These are phyloP conservation scores for Alauda arvensis DNA, from an alignment of 2,797 vertebrate species.

Conservation along the genomic window DNA sequence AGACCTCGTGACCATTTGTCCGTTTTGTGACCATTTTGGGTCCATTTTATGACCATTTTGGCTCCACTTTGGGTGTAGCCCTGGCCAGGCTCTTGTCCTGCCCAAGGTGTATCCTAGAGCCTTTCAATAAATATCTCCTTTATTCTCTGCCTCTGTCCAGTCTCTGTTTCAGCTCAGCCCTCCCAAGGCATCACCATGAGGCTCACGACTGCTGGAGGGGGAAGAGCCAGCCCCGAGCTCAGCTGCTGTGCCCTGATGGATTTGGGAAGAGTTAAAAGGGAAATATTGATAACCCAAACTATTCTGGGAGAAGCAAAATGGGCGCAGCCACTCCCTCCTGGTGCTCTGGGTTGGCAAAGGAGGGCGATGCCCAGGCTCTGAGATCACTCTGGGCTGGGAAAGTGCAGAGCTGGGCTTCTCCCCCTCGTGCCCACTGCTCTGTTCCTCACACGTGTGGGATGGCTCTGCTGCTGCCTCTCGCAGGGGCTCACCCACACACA, in stretches of 20 bases:
- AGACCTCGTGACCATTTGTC: no score
- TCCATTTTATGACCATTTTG: no score
- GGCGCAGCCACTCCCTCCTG: accelerated
- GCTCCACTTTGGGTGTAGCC: no score
- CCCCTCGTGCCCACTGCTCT: background rate
- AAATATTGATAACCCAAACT: background rate
- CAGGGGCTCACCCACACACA: background rate
- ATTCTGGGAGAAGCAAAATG: background rate
- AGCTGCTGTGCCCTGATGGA: background rate
- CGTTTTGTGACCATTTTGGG: no score
- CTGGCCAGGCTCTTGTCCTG: no score
- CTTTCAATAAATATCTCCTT: no score
- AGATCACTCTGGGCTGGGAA: background rate
- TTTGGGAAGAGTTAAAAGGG: background rate
- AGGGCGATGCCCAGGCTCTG: background rate
- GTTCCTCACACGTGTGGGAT: background rate
- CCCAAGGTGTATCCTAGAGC: no score
- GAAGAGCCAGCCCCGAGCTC: background rate
- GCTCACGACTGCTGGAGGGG: background rate
- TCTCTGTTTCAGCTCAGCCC: no score
- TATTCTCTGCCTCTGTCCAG: no score
- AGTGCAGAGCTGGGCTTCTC: background rate
- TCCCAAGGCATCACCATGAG: no score
- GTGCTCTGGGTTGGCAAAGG: accelerated
- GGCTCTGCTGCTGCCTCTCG: background rate